phyloP scores from a whole-genome alignment of 1,140 invertebrate genomes.

The Teleogryllus occipitalis region DNA sequence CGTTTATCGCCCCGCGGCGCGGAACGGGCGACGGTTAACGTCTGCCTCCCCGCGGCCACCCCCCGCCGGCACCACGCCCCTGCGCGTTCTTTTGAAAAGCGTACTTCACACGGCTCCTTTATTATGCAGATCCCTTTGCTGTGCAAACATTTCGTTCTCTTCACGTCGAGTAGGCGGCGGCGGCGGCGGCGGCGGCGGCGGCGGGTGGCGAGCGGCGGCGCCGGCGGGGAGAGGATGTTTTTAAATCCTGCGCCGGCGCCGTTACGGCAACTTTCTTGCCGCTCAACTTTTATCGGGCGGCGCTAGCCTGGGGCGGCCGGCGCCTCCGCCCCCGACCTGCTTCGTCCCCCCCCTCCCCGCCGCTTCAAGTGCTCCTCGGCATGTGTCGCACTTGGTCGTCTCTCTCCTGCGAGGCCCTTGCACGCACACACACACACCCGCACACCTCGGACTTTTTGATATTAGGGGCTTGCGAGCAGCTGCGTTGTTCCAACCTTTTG shows the following conservation, averaged over 20 bases:
- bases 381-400: not conserved
- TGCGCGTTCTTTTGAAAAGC: not conserved
- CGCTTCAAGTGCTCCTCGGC: too few species aligned
- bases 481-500: too few species aligned
- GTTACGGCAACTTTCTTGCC: not conserved
- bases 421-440: too few species aligned
- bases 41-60: too few species aligned
- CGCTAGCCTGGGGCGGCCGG: not conserved
- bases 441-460: too few species aligned
- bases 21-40: too few species aligned
- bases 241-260: not conserved
- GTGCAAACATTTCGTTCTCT: slow-evolving; percentile 4
- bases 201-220: too few species aligned
- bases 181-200: too few species aligned
- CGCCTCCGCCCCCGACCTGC: not conserved
- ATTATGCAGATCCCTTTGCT: not conserved
- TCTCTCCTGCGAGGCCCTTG: not conserved
- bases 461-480: too few species aligned
- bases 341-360: not conserved
- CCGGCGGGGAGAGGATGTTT: not conserved
- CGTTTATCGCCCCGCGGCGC: too few species aligned
- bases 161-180: not conserved
- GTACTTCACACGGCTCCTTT: slow-evolving; percentile 3
- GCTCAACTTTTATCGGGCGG: not conserved
- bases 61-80: not conserved